Evolutionary conservation across 2,888 invertebrate genomes (phyloP).

Genomic region (Andricus quercusramuli): DNA sequence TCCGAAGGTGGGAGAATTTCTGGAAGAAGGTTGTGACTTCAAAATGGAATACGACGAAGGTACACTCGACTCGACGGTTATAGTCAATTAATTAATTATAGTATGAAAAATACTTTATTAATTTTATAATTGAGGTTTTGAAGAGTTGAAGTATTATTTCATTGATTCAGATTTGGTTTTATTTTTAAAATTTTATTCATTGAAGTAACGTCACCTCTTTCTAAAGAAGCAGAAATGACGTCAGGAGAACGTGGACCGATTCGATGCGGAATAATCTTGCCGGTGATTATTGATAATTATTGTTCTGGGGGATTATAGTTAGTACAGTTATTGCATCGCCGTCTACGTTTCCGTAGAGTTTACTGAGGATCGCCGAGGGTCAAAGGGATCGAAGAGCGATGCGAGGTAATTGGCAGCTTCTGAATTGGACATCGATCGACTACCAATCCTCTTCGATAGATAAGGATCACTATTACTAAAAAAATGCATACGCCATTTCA

Average conservation of each 20-base stretch:
- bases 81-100: no score
- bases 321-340: constrained; percentile 49
- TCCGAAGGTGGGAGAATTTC: no score
- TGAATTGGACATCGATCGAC: constrained; percentile 61
- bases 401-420: constrained; percentile 64
- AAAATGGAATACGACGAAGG: no score
- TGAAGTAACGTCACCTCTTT: neutral
- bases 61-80: no score
- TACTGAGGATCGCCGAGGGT: constrained; percentile 53
- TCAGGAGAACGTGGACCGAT: constrained; percentile 55
- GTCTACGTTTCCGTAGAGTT: constrained; percentile 47
- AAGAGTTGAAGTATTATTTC: neutral
- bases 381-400: constrained; percentile 56
- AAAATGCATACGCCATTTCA: neutral
- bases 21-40: no score
- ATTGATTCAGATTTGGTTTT: neutral
- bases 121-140: no score
- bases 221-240: constrained; percentile 51
- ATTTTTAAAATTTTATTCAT: neutral
- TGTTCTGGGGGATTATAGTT: constrained; percentile 41
- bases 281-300: constrained; percentile 57
- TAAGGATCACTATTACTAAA: constrained; percentile 22
- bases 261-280: constrained; percentile 45
- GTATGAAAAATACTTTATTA: no score
- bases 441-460: constrained; percentile 55